Conservation (phyloP, 2,113 vertebrate genomes). For the Aleadryas rufinucha region DNA sequence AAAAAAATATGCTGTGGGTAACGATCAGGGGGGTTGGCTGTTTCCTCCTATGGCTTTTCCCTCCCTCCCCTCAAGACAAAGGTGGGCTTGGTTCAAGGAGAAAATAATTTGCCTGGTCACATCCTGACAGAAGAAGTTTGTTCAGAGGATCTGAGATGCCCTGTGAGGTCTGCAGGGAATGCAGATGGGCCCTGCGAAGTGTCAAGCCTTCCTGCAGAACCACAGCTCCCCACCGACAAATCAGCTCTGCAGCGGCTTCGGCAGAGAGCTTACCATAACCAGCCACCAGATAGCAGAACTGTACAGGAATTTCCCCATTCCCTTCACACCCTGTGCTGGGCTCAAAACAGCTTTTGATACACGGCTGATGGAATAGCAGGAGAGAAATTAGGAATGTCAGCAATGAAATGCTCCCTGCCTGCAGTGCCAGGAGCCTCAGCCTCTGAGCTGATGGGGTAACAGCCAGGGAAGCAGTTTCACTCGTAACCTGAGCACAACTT, state of each 20-base stretch:
- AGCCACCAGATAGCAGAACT: not conserved
- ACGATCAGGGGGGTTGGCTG: fast-evolving
- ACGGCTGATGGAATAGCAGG: not conserved
- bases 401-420: not conserved
- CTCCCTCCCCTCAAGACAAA: not conserved
- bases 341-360: not conserved
- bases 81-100: not conserved
- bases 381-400: not conserved
- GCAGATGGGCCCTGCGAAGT: not conserved
- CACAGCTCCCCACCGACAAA: not conserved
- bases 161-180: not conserved
- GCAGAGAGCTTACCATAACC: not conserved
- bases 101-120: not conserved
- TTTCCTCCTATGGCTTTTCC: not conserved
- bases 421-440: not conserved
- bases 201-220: not conserved
- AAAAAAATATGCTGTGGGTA: not conserved
- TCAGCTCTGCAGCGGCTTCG: not conserved
- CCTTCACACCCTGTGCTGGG: not conserved
- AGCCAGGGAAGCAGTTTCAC: not conserved
- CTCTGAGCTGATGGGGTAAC: not conserved
- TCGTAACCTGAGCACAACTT: not conserved
- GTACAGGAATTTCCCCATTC: not conserved
- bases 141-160: not conserved
- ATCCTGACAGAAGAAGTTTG: not conserved